A percentile compares a stretch with the other conserved stretches of the same genome.
phyloP scores from a whole-genome alignment of 1,140 invertebrate species.

The Yoshiicerus persimilis region DNA sequence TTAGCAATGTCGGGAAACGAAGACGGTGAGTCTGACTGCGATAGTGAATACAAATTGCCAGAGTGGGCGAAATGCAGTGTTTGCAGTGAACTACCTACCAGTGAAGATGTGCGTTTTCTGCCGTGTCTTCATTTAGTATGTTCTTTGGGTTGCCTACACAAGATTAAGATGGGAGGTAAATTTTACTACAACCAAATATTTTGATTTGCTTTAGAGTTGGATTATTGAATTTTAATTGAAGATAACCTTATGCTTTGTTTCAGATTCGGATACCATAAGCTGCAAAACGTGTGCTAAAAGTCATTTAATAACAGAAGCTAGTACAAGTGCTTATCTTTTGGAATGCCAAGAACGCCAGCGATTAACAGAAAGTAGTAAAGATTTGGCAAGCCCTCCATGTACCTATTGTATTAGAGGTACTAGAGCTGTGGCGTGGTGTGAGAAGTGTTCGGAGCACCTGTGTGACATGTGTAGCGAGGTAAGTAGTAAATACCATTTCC shows the following conservation, averaged over 20 bases:
- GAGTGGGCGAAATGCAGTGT: not conserved
- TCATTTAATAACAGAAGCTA: not conserved
- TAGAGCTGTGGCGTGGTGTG: not conserved
- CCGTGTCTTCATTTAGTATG: conserved; percentile 3
- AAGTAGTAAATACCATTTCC: not conserved
- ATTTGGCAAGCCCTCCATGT: not conserved
- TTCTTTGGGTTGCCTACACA: not conserved
- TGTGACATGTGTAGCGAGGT: not conserved
- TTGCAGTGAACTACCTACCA: not conserved
- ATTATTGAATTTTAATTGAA: no score
- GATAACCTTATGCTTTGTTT: not conserved
- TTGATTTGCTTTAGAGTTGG: not conserved
- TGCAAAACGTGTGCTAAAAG: not conserved
- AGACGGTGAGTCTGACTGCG: not conserved
- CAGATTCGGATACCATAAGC: not conserved
- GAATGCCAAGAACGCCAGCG: not conserved
- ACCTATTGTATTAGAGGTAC: not conserved
- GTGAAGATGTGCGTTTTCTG: not conserved
- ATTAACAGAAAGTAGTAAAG: not conserved
- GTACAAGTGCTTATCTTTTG: not conserved
- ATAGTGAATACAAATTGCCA: not conserved
- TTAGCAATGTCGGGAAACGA: not conserved
- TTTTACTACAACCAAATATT: not conserved
- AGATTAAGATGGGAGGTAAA: not conserved
- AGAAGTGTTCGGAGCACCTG: not conserved